Percentiles rank a stretch among this genome's conserved stretches.
These are phyloP conservation scores for Tridacna crocea DNA, from an alignment of 2,888 invertebrate genomes.

Conservation along the genomic window DNA sequence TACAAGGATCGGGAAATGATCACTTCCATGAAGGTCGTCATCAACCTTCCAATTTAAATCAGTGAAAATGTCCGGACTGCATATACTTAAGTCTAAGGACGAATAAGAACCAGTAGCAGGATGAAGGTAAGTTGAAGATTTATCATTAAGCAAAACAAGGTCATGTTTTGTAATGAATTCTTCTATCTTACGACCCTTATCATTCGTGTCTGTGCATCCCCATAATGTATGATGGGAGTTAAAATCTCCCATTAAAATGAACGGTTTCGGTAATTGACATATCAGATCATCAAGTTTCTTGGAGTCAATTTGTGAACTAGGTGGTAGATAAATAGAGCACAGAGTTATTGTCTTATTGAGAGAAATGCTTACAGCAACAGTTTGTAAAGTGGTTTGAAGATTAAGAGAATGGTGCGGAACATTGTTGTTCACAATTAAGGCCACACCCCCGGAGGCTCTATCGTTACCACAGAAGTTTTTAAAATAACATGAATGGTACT, in stretches of 20 bases:
- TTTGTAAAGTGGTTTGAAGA: background rate
- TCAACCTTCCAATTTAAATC: background rate
- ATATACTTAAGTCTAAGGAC: background rate
- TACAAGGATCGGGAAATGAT: background rate
- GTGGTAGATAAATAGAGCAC: background rate
- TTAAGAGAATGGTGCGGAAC: background rate
- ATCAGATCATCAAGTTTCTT: background rate
- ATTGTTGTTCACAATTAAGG: background rate
- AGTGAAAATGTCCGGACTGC: background rate
- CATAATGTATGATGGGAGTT: background rate
- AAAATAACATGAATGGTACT: too few species aligned
- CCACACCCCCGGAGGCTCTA: background rate
- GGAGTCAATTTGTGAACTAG: too few species aligned
- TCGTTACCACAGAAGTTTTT: too few species aligned
- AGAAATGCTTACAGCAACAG: conserved; percentile 4
- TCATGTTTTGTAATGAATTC: background rate
- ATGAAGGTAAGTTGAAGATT: background rate
- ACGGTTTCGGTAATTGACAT: background rate
- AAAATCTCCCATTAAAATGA: background rate
- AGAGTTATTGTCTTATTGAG: background rate
- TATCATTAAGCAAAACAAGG: background rate
- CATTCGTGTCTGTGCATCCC: too few species aligned
- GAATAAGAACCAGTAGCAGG: background rate
- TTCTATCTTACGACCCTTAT: background rate
- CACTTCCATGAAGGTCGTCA: conserved; percentile 1